phyloP scores from a whole-genome alignment of 2,797 vertebrate genomes.

The Sardinella longiceps region DNA sequence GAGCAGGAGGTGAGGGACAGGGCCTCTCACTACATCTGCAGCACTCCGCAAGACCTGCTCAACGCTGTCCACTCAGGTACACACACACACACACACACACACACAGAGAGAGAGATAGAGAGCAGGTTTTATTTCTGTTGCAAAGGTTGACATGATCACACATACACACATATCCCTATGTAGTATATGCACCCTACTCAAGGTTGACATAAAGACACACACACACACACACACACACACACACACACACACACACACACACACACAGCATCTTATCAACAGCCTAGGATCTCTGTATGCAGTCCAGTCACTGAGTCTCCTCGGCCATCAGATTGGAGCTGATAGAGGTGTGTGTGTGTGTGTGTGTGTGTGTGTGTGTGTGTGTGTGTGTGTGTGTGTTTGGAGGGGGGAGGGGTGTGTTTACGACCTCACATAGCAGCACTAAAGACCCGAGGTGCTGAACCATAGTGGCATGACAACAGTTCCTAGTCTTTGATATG shows the following conservation, averaged over 20 bases:
- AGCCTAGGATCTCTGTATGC: neutral
- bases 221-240: neutral
- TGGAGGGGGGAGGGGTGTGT: conserved; percentile 51
- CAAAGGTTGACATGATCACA: too few species aligned
- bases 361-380: conserved; percentile 18
- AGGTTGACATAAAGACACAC: neutral
- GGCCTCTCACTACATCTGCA: conserved; percentile 81
- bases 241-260: conserved; percentile 29
- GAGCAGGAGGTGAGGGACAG: conserved; percentile 84
- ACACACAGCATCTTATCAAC: neutral
- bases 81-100: conserved; percentile 25
- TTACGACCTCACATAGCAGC: conserved; percentile 63
- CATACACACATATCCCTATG: too few species aligned
- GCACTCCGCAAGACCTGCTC: conserved; percentile 64
- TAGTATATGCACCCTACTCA: too few species aligned
- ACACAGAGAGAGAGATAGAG: too few species aligned
- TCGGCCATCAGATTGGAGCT: neutral
- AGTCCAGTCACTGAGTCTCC: neutral
- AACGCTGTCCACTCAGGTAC: conserved; percentile 60
- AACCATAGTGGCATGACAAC: conserved; percentile 61
- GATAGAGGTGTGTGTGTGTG: conserved; percentile 31
- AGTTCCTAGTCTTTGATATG: conserved; percentile 73
- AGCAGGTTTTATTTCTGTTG: too few species aligned
- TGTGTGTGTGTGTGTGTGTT: conserved; percentile 15
- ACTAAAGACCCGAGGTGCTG: conserved; percentile 67